Base-by-base conservation (phyloP, 2,888 invertebrate genomes). In the Sialis lutaria region DNA sequence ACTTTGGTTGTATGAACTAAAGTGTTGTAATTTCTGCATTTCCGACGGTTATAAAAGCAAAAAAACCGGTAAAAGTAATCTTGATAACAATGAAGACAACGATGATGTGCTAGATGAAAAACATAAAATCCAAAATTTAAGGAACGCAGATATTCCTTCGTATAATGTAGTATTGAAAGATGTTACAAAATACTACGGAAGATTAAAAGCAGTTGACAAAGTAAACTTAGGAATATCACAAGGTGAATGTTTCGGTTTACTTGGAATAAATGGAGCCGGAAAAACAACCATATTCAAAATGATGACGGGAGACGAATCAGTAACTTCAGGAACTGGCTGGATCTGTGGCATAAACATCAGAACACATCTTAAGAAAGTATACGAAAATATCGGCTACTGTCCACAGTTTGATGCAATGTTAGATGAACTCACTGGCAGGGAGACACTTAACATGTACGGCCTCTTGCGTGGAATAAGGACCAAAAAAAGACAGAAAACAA, bases 261-360 rank as follows among this genome's bases (percentile, higher is more conserved):
- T 89, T 44, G 87, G 89, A 1, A 79, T 87, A 0, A 89, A 90
- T 60, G 89, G 90, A 7, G 88, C 89, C 4, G 89, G 89, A 0
- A 90, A 89, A 64, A 88, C 87, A 0, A 79, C 82, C 1, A 90
- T 91, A 0, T 93, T 93, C 61, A 85, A 85, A 65, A 88, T 90
- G 83, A 67, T 91, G 56, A 90, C 90, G 44, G 90, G 91, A 0
- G 89, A 88, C 58, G 81, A 80, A 56, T 63, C 65, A 5, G 74
- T 85, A 7, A 75, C 80, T 0, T 70, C 69, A 45, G 88, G 88
- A 0, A 73, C 79, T 44, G 84, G 80, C 1, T 82, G 70, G 63
- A 73, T 51, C 1, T 54, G 57, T 32, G 61, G 62, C 1, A 53
- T 56, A 9, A 62, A 61, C 48, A 55, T 66, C n/a, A 64, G 70